These are phyloP conservation scores for Herminia tarsipennalis DNA, from an alignment of 2,888 invertebrate genomes.

Conservation along the genomic window DNA sequence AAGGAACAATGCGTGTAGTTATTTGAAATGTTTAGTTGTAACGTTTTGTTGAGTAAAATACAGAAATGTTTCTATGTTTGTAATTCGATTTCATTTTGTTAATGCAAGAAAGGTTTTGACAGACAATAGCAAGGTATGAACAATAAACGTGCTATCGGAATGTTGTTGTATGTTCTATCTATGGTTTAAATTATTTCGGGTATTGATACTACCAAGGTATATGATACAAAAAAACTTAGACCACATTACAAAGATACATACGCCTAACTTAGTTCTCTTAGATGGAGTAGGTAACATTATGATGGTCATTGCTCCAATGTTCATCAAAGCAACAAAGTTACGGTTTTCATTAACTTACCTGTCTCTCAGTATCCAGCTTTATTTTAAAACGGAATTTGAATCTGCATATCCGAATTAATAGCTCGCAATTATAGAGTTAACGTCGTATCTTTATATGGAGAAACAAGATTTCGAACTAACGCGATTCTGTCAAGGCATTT, in stretches of 20 bases:
- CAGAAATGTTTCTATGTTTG: slow-evolving; percentile 20
- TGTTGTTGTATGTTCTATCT: too few species aligned
- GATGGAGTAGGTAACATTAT: too few species aligned
- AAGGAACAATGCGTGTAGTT: slow-evolving; percentile 38
- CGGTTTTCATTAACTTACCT: neutral
- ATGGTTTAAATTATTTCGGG: too few species aligned
- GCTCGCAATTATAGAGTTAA: slow-evolving; percentile 14
- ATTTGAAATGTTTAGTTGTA: slow-evolving; percentile 34
- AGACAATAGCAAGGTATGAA: neutral
- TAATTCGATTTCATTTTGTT: slow-evolving; percentile 17
- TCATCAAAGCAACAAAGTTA: neutral
- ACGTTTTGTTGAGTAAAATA: slow-evolving; percentile 37
- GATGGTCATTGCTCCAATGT: too few species aligned
- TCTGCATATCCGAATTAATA: slow-evolving; percentile 36
- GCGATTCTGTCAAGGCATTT: slow-evolving; percentile 21
- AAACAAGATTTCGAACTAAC: slow-evolving; percentile 31
- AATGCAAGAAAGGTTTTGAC: neutral
- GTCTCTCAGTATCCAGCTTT: slow-evolving; percentile 5
- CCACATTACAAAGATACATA: too few species aligned
- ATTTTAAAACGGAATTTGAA: slow-evolving; percentile 11
- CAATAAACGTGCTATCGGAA: neutral
- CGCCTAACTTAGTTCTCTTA: too few species aligned
- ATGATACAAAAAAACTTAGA: too few species aligned
- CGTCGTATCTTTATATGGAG: slow-evolving; percentile 29
- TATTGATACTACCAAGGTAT: too few species aligned